Percentiles rank a stretch among this genome's conserved stretches.
Conservation (phyloP, 1,140 invertebrate genomes). For the Monochamus saltuarius region DNA sequence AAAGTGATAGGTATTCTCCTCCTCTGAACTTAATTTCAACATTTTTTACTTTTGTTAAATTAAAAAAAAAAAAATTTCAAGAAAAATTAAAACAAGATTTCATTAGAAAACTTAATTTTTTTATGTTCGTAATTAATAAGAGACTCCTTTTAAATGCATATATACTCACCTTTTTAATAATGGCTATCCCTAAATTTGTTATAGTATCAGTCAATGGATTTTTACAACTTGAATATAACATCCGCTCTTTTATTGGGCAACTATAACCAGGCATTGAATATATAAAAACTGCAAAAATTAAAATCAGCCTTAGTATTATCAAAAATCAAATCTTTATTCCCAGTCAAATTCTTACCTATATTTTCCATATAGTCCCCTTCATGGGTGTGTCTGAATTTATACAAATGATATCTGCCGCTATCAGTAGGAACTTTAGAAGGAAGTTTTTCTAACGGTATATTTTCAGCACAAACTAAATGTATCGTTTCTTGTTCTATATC, state of each 20-base stretch:
- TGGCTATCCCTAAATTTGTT: conserved; percentile 71
- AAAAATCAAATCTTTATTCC: not conserved
- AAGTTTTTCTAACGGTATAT: conserved; percentile 64
- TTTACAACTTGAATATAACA: conserved; percentile 98
- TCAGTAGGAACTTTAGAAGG: conserved; percentile 78
- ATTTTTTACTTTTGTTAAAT: no score
- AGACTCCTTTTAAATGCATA: no score
- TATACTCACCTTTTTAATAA: conserved; percentile 75
- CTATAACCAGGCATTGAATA: conserved; percentile 96
- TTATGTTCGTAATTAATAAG: no score
- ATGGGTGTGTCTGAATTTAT: conserved; percentile 86
- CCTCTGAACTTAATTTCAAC: no score
- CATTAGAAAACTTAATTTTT: no score
- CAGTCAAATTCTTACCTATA: conserved; percentile 62
- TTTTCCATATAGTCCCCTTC: conserved; percentile 87
- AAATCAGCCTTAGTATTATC: no score
- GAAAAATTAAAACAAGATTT: no score
- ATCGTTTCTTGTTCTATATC: conserved; percentile 78
- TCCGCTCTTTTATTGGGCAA: conserved; percentile 92
- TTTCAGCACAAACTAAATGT: conserved; percentile 66
- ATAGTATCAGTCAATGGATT: conserved; percentile 80
- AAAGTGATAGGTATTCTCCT: no score
- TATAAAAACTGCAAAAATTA: conserved; percentile 82
- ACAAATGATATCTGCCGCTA: conserved; percentile 89
- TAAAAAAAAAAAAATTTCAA: no score